These are phyloP conservation scores for Agrilus planipennis DNA, from an alignment of 1,140 invertebrate species.

Conservation along the genomic window DNA sequence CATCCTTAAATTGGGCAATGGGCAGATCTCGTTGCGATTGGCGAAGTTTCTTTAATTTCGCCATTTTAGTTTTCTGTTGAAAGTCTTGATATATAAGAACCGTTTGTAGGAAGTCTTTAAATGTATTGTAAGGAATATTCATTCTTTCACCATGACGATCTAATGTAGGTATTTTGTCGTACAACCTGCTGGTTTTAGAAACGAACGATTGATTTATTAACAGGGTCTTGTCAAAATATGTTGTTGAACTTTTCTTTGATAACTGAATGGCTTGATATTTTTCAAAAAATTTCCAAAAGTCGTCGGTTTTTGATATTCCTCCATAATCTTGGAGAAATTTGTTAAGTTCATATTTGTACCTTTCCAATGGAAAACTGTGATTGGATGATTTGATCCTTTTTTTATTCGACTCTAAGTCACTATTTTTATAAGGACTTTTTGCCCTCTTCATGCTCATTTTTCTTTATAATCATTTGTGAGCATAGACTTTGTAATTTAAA, in stretches of 20 bases:
- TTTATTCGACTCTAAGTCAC: not conserved
- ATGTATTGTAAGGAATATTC: slow-evolving; percentile 32
- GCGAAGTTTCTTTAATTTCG: slow-evolving; percentile 71
- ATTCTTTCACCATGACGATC: slow-evolving; percentile 38
- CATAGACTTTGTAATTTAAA: too few relatives aligned
- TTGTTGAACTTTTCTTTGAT: slow-evolving; percentile 23
- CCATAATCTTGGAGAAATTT: slow-evolving; percentile 43
- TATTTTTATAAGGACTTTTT: slow-evolving; percentile 1
- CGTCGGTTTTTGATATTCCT: slow-evolving; percentile 45
- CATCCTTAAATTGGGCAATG: slow-evolving; percentile 61
- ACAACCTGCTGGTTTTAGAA: slow-evolving; percentile 25
- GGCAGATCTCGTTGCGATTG: slow-evolving; percentile 71
- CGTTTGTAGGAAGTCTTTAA: slow-evolving; percentile 54
- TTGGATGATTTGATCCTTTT: not conserved
- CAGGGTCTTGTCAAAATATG: slow-evolving; percentile 17
- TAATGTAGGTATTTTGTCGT: slow-evolving; percentile 37
- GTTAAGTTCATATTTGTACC: slow-evolving; percentile 41
- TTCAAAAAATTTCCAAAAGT: slow-evolving; percentile 61
- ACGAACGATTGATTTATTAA: slow-evolving; percentile 24
- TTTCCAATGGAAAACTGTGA: not conserved
- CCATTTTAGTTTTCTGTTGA: slow-evolving; percentile 81
- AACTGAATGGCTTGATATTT: slow-evolving; percentile 46
- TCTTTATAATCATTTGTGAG: too few relatives aligned
- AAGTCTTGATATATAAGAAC: slow-evolving; percentile 79
- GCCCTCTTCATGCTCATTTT: too few relatives aligned